Base-by-base conservation (phyloP, 1,140 invertebrate genomes). In the Aporrectodea caliginosa region DNA sequence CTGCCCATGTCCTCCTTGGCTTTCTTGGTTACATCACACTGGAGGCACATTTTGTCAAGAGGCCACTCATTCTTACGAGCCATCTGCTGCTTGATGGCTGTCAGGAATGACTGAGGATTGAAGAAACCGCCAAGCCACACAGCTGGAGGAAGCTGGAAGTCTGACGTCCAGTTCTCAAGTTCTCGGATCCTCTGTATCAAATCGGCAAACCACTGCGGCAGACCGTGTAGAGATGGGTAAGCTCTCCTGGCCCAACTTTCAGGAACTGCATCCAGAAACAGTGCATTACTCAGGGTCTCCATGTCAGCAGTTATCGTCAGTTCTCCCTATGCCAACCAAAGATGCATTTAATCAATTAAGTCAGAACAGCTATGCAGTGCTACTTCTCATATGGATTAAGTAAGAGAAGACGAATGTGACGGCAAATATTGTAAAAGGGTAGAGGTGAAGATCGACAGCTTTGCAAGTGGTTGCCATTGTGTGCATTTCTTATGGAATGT, bases 111-210 rank as follows among this genome's bases (percentile, higher is more conserved):
- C 89, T 98, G 96, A 0, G 96, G 96, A 88, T 98, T 98, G 89
- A 98, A 98, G 88, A 98, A 97, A 2, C 96, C 96, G n/a, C 94
- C 94, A 32, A 98, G 87, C 96, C 96, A 98, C 6, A 98, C 94
- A 35, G 94, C 95, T 0, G 94, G 89, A 33, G 95, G 95, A 89
- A 97, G 94, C 83, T 95, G 94, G 91, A 97, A 97, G 89, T 97
- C 95, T 0, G 93, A 93, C 33, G 94, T 94, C 96, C 96, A 98
- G 0, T 93, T 94, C 88, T 98, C 96, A 30, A 98, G 88, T 87
- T 98, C 95, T 84, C 95, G 91, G 71, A 96, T 89, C 80, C 97
- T 90, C 29, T 95, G 89, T 12, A 97, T 89, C 69, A 98, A 89
- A 89, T 98, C 96, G 69, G 94, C 93, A 88, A 96, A 98, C 96